Evolutionary conservation across 2,888 invertebrate species (phyloP).

Genomic region (Microdon myrmicae): DNA sequence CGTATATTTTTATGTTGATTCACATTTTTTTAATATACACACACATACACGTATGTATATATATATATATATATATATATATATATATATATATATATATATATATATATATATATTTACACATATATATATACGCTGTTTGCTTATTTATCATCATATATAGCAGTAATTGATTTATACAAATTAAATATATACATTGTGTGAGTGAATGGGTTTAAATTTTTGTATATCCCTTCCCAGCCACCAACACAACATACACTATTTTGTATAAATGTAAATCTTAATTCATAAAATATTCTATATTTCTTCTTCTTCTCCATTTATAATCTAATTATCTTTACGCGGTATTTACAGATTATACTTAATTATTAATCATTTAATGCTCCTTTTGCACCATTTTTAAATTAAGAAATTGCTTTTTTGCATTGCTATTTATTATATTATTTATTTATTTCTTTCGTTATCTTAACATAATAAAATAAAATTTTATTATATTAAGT

Average conservation of each 20-base stretch:
- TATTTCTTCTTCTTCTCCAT: constrained; percentile 18
- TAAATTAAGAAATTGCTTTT: constrained; percentile 11
- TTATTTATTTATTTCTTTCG: constrained; percentile 2
- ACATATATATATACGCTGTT: constrained; percentile 30
- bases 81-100: constrained; percentile 44
- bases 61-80: constrained; percentile 29
- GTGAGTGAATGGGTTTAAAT: too few species aligned
- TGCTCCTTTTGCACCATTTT: constrained; percentile 33
- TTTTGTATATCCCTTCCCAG: too few species aligned
- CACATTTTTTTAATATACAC: constrained; percentile 44
- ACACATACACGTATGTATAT: constrained; percentile 20
- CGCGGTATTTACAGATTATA: too few species aligned
- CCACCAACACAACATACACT: too few species aligned
- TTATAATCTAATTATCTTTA: too few species aligned
- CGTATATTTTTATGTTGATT: constrained; percentile 27
- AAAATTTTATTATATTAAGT: constrained; percentile 23
- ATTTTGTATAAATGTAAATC: constrained; percentile 24
- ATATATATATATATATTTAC: constrained; percentile 45
- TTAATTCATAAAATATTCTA: constrained; percentile 18
- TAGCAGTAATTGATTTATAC: constrained; percentile 43
- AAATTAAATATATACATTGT: too few species aligned
- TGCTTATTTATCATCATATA: constrained; percentile 44
- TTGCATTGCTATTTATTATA: constrained; percentile 4
- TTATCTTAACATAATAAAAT: constrained; percentile 27
- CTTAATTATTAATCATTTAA: constrained; percentile 10